Percentiles rank a stretch among this genome's conserved stretches.
These are phyloP conservation scores for Percina caprodes DNA, from an alignment of 2,113 vertebrate species.

Conservation along the genomic window DNA sequence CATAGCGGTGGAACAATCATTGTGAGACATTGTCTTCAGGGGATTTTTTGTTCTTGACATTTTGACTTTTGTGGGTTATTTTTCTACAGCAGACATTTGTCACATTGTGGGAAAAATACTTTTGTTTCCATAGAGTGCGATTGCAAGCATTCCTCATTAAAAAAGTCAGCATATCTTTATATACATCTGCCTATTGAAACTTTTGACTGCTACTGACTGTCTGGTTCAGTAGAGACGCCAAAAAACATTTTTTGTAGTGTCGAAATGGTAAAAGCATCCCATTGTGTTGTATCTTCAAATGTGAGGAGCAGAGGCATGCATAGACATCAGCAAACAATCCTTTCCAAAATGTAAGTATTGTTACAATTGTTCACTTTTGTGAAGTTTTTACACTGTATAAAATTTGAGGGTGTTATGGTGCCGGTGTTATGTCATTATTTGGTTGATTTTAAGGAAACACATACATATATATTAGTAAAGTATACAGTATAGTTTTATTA, in stretches of 20 bases:
- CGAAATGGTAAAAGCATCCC: not conserved
- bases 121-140: constrained; percentile 7
- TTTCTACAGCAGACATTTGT: constrained; percentile 29
- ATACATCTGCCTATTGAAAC: not conserved
- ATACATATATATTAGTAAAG: not conserved
- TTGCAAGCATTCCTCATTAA: not conserved
- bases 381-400: not conserved
- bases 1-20: not conserved
- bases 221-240: not conserved
- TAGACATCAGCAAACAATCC: not conserved
- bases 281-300: not conserved
- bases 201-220: not conserved
- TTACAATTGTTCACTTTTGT: not conserved
- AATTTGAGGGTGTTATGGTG: not conserved
- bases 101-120: constrained; percentile 24
- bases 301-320: not conserved
- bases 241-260: constrained; percentile 11
- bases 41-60: not conserved
- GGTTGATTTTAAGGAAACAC: too few relatives aligned
- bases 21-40: not conserved
- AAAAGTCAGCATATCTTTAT: not conserved
- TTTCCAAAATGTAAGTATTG: not conserved
- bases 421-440: not conserved
- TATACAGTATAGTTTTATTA: not conserved
- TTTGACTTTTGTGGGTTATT: constrained; percentile 22